phyloP scores from a whole-genome alignment of 2,113 vertebrate species.

The Solea solea region DNA sequence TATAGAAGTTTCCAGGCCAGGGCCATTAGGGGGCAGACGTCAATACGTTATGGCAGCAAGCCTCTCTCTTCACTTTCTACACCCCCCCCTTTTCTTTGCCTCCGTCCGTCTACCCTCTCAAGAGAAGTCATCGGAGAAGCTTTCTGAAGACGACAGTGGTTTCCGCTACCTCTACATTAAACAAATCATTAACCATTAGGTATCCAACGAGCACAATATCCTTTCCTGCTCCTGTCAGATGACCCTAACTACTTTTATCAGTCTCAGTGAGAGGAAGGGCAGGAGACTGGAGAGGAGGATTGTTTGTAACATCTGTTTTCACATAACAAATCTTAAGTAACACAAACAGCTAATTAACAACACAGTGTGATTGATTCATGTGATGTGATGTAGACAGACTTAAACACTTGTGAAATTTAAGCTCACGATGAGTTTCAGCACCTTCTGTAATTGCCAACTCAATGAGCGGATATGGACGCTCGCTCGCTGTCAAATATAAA shows the following conservation, averaged over 20 bases:
- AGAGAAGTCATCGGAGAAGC: conserved; percentile 67
- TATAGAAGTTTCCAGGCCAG: conserved; percentile 79
- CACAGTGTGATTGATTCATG: conserved; percentile 12
- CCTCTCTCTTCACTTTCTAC: conserved; percentile 38
- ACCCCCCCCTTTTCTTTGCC: conserved; percentile 1
- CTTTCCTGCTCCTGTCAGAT: conserved; percentile 53
- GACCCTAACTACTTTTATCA: conserved; percentile 42
- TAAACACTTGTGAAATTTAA: conserved; percentile 35
- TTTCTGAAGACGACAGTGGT: conserved; percentile 68
- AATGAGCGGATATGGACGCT: conserved; percentile 30
- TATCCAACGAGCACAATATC: conserved; percentile 55
- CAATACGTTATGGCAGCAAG: conserved; percentile 75
- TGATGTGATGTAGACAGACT: conserved; percentile 19
- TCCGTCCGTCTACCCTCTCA: conserved; percentile 54
- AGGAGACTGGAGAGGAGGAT: conserved; percentile 7
- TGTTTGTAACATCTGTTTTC: conserved; percentile 44
- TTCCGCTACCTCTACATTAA: conserved; percentile 76
- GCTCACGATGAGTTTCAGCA: conserved; percentile 47
- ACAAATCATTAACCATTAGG: conserved; percentile 80
- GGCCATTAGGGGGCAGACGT: conserved; percentile 80
- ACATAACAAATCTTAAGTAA: conserved; percentile 37
- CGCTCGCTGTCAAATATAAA: conserved; percentile 35
- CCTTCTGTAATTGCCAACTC: conserved; percentile 15
- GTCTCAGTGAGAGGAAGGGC: conserved; percentile 20
- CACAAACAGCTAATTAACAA: conserved; percentile 45